Percentiles rank a stretch among this genome's conserved stretches.
These are phyloP conservation scores for Yponomeuta sedellus DNA, from an alignment of 2,888 invertebrate species.

Conservation along the genomic window DNA sequence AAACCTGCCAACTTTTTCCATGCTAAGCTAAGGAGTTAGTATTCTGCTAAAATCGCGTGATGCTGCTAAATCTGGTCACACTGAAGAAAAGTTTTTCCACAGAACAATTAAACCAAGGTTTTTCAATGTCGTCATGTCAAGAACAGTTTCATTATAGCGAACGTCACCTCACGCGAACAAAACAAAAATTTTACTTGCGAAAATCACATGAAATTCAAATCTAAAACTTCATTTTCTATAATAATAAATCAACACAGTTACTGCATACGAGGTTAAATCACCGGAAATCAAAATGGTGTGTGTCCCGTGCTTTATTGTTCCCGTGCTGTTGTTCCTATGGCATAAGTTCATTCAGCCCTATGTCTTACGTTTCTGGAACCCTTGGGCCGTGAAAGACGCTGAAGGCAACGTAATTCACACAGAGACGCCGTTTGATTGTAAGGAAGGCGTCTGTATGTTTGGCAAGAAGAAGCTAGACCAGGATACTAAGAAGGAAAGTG, in stretches of 20 bases:
- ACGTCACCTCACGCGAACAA: too few species aligned
- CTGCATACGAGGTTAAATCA: neutral
- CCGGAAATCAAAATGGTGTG: slow-evolving; percentile 79
- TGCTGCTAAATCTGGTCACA: too few species aligned
- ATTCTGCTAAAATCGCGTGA: too few species aligned
- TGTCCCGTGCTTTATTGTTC: slow-evolving; percentile 90
- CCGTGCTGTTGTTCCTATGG: slow-evolving; percentile 88
- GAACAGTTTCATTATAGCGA: too few species aligned
- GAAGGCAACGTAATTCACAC: slow-evolving; percentile 74
- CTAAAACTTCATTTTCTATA: too few species aligned
- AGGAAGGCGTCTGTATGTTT: slow-evolving; percentile 73
- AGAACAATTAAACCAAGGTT: too few species aligned
- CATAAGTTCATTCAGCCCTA: slow-evolving; percentile 90
- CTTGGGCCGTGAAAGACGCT: slow-evolving; percentile 81
- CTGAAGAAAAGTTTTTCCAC: too few species aligned
- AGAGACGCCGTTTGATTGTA: slow-evolving; percentile 77
- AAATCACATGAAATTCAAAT: too few species aligned
- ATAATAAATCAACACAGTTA: neutral
- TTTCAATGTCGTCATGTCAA: too few species aligned
- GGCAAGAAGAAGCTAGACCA: slow-evolving; percentile 27
- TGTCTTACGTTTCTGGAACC: slow-evolving; percentile 88
- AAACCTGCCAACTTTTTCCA: too few species aligned
- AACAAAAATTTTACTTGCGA: too few species aligned
- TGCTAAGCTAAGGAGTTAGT: too few species aligned
- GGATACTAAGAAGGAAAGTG: slow-evolving; percentile 18